Evolutionary conservation across 2,888 invertebrate species (phyloP), one percentile per base, ranked within the genome.

Genomic region (Neoascia interrupta): DNA sequence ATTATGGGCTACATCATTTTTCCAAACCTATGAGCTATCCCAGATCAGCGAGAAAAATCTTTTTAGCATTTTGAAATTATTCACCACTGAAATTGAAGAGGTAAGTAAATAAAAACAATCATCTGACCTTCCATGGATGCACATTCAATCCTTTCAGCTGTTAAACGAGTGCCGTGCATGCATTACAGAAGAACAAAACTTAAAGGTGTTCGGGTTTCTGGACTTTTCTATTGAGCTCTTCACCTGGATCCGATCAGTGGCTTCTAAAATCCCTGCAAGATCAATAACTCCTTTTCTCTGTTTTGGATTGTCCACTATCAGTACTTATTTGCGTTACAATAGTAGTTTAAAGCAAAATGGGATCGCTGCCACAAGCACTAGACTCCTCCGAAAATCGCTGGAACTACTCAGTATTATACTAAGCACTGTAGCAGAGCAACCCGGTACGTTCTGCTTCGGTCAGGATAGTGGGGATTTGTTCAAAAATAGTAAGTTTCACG

Each of bases 151-250:
- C 8, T 36, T 37, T 21, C 21, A 76, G 76, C 5, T 70, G 13
- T n/a, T 70, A 1, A 18, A 36, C 28, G 70, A 64, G 16, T 64
- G 41, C 11, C 23, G 15, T 6, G 26, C 51, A 11, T 15, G 41
- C 11, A 4, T 41, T 36, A 49, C 21, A 8, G 60, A 60, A 11
- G 39, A 10, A 21, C 34, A 34, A 39, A 41, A 36, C 18, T 16
- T 28, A 3, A 64, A 54, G 23, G 51, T 76, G 5, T 5, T 26
- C 5, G n/a, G 23, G 5, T 54, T 64, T 18, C 58, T 76, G 1
- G 51, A 47, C 13, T 64, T 47, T 36, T 45, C 76, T 0, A 2
- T 64, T 11, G 76, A 70, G 13, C 64, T 76, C 0, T 60, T 76
- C 5, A 60, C 34, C 16, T 76, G 76, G 76, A 70, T 76, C 10